Base-by-base conservation (phyloP, 2,113 vertebrate genomes). In the Tragulus kanchil region DNA sequence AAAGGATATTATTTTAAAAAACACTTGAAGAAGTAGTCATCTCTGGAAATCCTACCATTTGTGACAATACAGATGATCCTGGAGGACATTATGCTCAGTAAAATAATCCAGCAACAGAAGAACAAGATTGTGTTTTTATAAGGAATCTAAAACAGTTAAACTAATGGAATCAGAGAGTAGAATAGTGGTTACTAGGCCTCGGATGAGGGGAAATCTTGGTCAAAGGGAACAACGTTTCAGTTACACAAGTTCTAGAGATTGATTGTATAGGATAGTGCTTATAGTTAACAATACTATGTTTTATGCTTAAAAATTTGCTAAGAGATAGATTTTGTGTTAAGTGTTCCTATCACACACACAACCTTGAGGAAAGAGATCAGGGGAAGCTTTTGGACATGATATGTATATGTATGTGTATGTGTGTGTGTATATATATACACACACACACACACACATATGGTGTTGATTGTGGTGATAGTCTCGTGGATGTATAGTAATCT, bases 1-100 rank as follows among this genome's bases (percentile, higher is more conserved):
- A 36, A 92, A 87, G 52, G 50, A 45, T 56, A 56, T 75, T 67
- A 65, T 59, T 89, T 84, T 17, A 73, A 92, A 96, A 58, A 89
- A 45, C 42, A 54, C 25, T n/a, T 86, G 45, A 85, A 64, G 19
- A 85, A 90, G 28, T 8, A 71, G 42, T n/a, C 9, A 62, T 71
- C 10, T 87, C 45, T 81, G 83, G 19, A 95, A 79, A 81, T 71
- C 1, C 48, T 87, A 48, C 64, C 26, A 16, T 64, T 69, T 82
- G 7, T 71, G 89, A 90, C 58, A 58, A 28, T 64, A 48, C 16
- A n/a, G 25, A 71, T 62, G 31, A 79, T 54, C 62, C 36, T 59
- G 65, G 48, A 65, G 8, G 48, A 42, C 52, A 50, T 83, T 58
- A 73, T 75, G 15, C 8, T 58, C 36, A 82, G n/a, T 88, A 6